phyloP scores from a whole-genome alignment of 1,140 invertebrate genomes.

The Drosophila tropicalis region DNA sequence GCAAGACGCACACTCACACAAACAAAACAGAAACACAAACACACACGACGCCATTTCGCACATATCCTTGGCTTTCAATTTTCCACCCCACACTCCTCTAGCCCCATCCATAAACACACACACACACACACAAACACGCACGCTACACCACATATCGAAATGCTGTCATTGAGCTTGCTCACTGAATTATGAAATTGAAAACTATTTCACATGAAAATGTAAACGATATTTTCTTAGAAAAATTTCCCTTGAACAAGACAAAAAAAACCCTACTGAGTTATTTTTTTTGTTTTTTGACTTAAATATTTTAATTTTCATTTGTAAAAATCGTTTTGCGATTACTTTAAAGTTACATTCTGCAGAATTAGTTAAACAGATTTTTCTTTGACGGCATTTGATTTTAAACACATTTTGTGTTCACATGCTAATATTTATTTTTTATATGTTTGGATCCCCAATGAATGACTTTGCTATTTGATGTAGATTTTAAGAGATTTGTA shows the following conservation, averaged over 20 bases:
- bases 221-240: constrained; percentile 43
- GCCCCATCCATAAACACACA: no score
- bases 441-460: no score
- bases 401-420: no score
- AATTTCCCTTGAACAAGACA: constrained; percentile 44
- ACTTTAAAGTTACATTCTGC: no score
- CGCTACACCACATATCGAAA: constrained; percentile 66
- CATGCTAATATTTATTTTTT: no score
- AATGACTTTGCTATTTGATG: no score
- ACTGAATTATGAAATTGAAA: constrained; percentile 83
- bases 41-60: neutral
- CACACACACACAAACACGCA: no score
- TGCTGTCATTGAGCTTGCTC: constrained; percentile 79
- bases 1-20: constrained; percentile 9
- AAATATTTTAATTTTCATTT: constrained; percentile 1
- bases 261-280: constrained; percentile 29
- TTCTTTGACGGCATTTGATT: no score
- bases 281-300: neutral
- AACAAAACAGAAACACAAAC: constrained; percentile 2
- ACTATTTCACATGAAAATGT: constrained; percentile 72
- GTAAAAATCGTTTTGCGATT: neutral
- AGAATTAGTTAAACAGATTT: no score
- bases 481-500: neutral
- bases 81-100: constrained; percentile 28
- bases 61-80: constrained; percentile 3